phyloP scores from a whole-genome alignment of 2,797 vertebrate genomes.

The Eupleurogrammus muticus region DNA sequence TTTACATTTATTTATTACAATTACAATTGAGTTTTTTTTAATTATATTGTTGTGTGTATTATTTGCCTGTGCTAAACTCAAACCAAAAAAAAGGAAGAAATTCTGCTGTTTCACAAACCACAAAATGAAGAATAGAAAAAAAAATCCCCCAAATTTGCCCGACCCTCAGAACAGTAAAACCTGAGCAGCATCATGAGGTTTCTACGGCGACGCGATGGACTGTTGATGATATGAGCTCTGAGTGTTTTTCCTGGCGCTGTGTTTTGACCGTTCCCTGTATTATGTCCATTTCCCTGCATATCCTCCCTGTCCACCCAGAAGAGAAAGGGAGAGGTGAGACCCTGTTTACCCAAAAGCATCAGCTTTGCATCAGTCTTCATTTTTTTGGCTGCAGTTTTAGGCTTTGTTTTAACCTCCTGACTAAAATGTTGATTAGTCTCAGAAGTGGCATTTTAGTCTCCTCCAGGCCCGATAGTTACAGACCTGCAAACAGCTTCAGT shows the following conservation, averaged over 20 bases:
- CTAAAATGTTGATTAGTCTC: conserved; percentile 71
- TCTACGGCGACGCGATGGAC: neutral
- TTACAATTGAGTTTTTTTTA: too few relatives aligned
- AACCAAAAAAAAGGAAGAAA: too few relatives aligned
- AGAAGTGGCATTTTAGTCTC: conserved; percentile 63
- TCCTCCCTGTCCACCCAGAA: conserved; percentile 69
- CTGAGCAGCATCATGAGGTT: neutral
- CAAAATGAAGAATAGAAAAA: too few relatives aligned
- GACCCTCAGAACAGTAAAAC: neutral
- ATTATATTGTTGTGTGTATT: too few relatives aligned
- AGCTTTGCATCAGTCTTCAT: conserved; percentile 73
- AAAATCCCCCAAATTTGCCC: too few relatives aligned
- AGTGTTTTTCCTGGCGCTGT: conserved; percentile 64
- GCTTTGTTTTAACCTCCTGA: conserved; percentile 34
- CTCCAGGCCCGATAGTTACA: neutral
- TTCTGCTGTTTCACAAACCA: too few relatives aligned
- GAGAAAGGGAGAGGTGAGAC: conserved; percentile 80
- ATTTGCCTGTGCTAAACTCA: too few relatives aligned
- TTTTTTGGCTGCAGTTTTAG: conserved; percentile 69
- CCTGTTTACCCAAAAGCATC: conserved; percentile 53
- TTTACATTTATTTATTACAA: too few relatives aligned
- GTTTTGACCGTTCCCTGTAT: conserved; percentile 77
- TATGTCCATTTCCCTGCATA: conserved; percentile 66
- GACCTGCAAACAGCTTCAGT: conserved; percentile 33
- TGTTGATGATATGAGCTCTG: conserved; percentile 33